Percentiles rank a stretch among this genome's conserved stretches.
Conservation (phyloP, 2,888 invertebrate genomes). For the Seira musarum region DNA sequence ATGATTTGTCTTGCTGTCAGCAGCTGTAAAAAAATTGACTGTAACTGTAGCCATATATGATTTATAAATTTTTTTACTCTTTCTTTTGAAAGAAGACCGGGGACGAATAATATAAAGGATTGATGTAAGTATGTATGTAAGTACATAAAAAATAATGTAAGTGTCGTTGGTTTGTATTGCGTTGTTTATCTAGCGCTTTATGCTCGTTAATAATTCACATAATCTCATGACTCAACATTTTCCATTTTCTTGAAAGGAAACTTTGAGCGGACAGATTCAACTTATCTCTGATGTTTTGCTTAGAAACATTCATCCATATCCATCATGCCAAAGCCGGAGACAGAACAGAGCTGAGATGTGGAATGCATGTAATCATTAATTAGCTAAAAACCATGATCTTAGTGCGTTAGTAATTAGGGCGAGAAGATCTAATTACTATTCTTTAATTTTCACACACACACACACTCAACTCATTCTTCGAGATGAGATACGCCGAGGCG, state of each 20-base stretch:
- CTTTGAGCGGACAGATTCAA: background rate
- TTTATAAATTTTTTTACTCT: background rate
- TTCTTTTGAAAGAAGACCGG: background rate
- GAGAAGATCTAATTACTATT: too few relatives aligned
- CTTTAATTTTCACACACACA: too few relatives aligned
- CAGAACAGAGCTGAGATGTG: background rate
- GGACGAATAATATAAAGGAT: too few relatives aligned
- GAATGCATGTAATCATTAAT: background rate
- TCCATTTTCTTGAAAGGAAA: background rate
- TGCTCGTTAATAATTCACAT: too few relatives aligned
- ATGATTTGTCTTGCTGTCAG: slow-evolving; percentile 8
- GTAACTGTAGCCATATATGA: background rate
- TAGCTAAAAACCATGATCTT: background rate
- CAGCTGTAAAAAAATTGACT: slow-evolving; percentile 3
- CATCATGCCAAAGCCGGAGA: background rate
- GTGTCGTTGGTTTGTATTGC: background rate
- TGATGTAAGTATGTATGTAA: too few relatives aligned
- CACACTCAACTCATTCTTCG: too few relatives aligned
- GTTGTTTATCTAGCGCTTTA: background rate
- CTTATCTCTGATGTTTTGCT: background rate
- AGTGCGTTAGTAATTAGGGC: background rate
- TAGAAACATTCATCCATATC: too few relatives aligned
- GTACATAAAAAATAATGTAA: background rate
- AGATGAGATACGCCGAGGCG: too few relatives aligned
- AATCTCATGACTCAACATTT: background rate